phyloP scores from a whole-genome alignment of 1,140 invertebrate genomes.

The Leguminivora glycinivorella region DNA sequence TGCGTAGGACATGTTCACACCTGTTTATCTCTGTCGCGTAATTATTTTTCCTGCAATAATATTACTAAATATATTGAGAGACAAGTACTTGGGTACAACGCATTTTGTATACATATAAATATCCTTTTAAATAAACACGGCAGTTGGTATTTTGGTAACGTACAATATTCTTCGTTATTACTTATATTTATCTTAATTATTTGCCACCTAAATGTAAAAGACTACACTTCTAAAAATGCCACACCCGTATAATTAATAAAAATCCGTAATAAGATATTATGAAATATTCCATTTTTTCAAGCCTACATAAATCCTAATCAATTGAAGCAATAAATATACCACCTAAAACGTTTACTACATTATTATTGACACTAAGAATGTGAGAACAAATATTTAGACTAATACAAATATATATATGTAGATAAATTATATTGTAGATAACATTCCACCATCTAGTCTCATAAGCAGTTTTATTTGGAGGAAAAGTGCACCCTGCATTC shows the following conservation, averaged over 20 bases:
- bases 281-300: neutral
- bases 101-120: neutral
- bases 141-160: neutral
- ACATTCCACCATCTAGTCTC: constrained; percentile 68
- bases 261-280: neutral
- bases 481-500: constrained; percentile 10
- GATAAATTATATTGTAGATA: constrained; percentile 43
- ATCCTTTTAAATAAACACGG: neutral
- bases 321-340: constrained; percentile 1
- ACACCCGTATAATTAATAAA: neutral
- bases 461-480: constrained; percentile 47
- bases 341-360: neutral
- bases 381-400: constrained; percentile 19
- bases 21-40: neutral
- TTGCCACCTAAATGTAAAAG: too few relatives aligned
- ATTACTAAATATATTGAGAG: neutral
- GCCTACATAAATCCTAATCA: neutral
- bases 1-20: neutral
- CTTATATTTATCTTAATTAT: neutral
- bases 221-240: neutral
- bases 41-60: neutral
- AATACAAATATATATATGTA: constrained; percentile 32
- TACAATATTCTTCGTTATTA: neutral
- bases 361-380: constrained; percentile 1
- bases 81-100: neutral